Evolutionary conservation across 2,797 vertebrate species (phyloP), one percentile per base, ranked within the genome.

Genomic region (Furcifer pardalis): DNA sequence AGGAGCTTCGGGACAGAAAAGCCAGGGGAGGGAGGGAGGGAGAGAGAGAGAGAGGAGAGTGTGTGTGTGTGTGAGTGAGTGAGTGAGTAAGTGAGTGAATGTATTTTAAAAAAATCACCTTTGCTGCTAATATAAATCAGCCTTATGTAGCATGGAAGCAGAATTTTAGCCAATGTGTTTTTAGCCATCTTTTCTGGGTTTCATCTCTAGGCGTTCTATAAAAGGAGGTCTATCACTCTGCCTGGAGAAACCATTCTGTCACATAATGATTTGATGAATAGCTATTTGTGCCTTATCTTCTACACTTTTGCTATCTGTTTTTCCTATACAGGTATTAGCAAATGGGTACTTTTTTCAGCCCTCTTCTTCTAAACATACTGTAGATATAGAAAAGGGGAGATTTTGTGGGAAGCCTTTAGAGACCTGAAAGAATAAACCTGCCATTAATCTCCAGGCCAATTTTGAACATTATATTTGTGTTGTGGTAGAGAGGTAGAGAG

Each of bases 311-410:
- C 88, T 82, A 68, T 89, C 84, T 88, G 17, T 89, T 88, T 88
- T 66, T 75, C 32, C 5, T 79, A 75, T 88, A n/a, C n/a, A n/a
- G n/a, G n/a, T n/a, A 89, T 89, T 90, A 89, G 68, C 71, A 85
- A 90, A 66, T 30, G 5, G 40, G 52, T 32, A 59, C 46, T 35
- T 86, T 46, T 82, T 90, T 85, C 59, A 56, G 0, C 82, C 86
- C 44, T 73, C 2, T n/a, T 8, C 60, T 84, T 84, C 82, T 17
- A 40, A 87, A 89, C 44, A 83, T 21, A 84, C n/a, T n/a, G n/a
- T n/a, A n/a, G 46, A 85, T 63, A 74, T 86, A 37, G 10, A 65
- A 85, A 63, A 19, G 3, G 52, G 13, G 12, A 10, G 25, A 77
- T 82, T 80, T 65, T 63, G 52, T 62, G 23, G 1, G 21, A 6